Conservation (phyloP, 2,113 vertebrate species). For the Salvelinus sp. region DNA sequence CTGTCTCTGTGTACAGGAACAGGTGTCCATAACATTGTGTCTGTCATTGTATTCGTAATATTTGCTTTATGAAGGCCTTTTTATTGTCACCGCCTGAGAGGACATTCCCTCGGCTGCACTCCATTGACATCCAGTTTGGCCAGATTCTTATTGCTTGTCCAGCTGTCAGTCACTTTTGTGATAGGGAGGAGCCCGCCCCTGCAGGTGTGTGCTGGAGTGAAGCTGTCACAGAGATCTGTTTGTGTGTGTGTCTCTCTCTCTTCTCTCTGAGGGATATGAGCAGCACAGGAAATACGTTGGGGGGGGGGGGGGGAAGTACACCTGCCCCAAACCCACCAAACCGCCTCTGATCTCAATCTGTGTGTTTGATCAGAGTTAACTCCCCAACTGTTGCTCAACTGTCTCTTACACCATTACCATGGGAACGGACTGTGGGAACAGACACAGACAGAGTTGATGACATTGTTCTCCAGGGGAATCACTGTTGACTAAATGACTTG, state of each 20-base stretch:
- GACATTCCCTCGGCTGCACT: background rate
- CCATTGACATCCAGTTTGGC: background rate
- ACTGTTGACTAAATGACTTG: no score
- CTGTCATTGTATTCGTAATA: background rate
- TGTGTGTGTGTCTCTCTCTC: slow-evolving; percentile 13
- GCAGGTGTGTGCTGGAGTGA: slow-evolving; percentile 40
- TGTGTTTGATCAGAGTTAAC: slow-evolving; percentile 46
- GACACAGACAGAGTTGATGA: no score
- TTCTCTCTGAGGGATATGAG: slow-evolving; percentile 43
- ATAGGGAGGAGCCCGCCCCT: slow-evolving; percentile 19
- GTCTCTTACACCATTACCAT: slow-evolving; percentile 22
- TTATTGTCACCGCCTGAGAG: background rate
- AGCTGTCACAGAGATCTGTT: slow-evolving; percentile 34
- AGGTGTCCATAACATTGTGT: background rate
- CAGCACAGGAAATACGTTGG: slow-evolving; percentile 72
- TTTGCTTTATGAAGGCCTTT: background rate
- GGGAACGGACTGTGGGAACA: background rate
- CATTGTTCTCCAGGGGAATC: no score
- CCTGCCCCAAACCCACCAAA: slow-evolving; percentile 55
- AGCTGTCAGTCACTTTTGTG: background rate
- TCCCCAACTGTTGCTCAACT: slow-evolving; percentile 44
- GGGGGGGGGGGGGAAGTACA: slow-evolving; percentile 55
- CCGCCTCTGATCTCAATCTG: slow-evolving; percentile 43
- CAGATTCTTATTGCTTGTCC: background rate
- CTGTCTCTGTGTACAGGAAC: background rate